Percentiles rank a stretch among this genome's conserved stretches.
Conservation (phyloP, 2,113 vertebrate genomes). For the Capreolus pygargus region DNA sequence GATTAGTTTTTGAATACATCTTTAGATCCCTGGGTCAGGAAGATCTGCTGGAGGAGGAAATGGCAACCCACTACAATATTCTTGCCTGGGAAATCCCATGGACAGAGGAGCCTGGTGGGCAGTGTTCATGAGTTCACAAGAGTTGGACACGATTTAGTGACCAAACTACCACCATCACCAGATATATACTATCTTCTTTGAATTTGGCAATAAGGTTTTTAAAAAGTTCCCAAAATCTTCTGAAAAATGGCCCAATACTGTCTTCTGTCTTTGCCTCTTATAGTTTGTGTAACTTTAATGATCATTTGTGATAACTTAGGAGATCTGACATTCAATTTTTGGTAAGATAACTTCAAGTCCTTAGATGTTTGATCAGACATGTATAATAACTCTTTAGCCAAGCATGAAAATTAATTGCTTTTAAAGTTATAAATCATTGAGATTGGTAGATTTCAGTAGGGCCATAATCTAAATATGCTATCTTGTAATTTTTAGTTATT, state of each 20-base stretch:
- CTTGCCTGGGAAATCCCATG: not conserved
- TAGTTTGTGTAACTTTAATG: not conserved
- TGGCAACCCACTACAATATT: not conserved
- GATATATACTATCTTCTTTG: not conserved
- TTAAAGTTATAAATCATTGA: not conserved
- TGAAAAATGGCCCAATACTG: not conserved
- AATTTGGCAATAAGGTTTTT: not conserved
- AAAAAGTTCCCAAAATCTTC: not conserved
- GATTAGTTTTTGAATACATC: not conserved
- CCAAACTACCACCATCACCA: not conserved
- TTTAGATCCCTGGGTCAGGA: not conserved
- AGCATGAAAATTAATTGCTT: not conserved
- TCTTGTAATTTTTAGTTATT: constrained; percentile 7
- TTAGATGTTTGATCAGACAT: not conserved
- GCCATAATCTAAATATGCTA: not conserved
- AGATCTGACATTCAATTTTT: not conserved
- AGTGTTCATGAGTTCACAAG: not conserved
- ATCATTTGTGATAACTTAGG: not conserved
- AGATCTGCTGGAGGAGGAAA: not conserved
- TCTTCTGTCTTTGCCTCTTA: not conserved
- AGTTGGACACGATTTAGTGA: not conserved
- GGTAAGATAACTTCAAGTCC: not conserved
- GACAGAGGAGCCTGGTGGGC: not conserved
- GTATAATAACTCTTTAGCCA: not conserved
- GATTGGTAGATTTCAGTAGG: not conserved